Evolutionary conservation across 2,113 vertebrate genomes (phyloP), one percentile per base, ranked within the genome.

Genomic region (Nibea albiflora): DNA sequence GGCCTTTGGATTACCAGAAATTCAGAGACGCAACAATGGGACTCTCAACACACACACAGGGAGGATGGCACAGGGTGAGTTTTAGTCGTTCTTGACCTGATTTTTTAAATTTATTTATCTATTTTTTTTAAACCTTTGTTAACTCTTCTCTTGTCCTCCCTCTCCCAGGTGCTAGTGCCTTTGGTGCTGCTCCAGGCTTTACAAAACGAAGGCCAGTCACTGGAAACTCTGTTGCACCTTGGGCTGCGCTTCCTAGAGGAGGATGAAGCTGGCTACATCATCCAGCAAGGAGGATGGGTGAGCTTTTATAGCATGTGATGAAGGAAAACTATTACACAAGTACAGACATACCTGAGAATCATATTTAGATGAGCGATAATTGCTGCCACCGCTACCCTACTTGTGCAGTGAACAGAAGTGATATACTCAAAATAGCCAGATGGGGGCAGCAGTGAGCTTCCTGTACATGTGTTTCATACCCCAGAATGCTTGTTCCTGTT

Each of bases 261-360:
- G 69, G 90, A 85, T 7, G 94, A 95, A 58, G 94, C 96, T 0
- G 95, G 96, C 70, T 96, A 93, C 88, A 96, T 99, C 89, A 94
- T 96, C 73, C 96, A 97, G 73, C 97, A 97, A 81, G 98, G 98
- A 39, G 98, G 98, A 96, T 99, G 98, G 97, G 98, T 99, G 95
- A 95, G 98, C 93, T 78, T 78, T 24, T 60, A 28, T 15, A 14
- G 17, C 46, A 22, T 1, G 11, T 9, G 4, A n/a, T 50, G 31
- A 8, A 58, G 26, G 28, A 56, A 24, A 39, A 31, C 2, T 6
- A 9, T 15, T 9, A 12, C 15, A 49, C 47, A 4, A 16, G 14
- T 15, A 49, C 35, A 39, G 35, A 39, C 35, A 35, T 35, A 35
- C 35, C 35, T 8, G 6, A 15, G 14, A 15, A 4, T 6, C 8